phyloP scores from a whole-genome alignment of 2,888 invertebrate genomes.

The Meliscaeva auricollis region DNA sequence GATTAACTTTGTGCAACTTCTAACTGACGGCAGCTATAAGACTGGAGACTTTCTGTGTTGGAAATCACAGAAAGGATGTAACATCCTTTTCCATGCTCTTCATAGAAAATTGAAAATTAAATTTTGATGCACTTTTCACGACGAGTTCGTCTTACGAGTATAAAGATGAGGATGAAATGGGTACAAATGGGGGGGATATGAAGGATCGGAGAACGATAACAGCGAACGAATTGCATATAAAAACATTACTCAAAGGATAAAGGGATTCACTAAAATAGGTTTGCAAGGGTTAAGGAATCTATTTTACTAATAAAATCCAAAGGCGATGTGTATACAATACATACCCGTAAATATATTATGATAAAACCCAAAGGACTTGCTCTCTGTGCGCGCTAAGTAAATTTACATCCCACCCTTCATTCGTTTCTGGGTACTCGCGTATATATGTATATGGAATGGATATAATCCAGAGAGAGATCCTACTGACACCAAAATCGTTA shows the following conservation, averaged over 20 bases:
- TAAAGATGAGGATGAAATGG: background rate
- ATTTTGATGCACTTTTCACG: slow-evolving; percentile 68
- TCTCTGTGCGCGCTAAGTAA: slow-evolving; percentile 51
- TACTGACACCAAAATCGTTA: slow-evolving; percentile 69
- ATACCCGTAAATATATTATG: background rate
- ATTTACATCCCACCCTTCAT: slow-evolving; percentile 43
- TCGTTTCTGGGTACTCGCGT: background rate
- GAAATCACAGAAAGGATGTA: background rate
- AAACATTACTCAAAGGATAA: slow-evolving; percentile 67
- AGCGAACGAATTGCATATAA: slow-evolving; percentile 37
- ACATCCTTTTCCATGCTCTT: slow-evolving; percentile 1
- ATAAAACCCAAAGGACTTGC: slow-evolving; percentile 55
- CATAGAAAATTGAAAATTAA: slow-evolving; percentile 71
- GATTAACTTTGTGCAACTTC: slow-evolving; percentile 63
- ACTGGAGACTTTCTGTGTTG: background rate
- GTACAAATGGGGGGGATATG: background rate
- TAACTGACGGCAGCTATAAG: slow-evolving; percentile 1
- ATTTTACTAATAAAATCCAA: slow-evolving; percentile 67
- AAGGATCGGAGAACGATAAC: background rate
- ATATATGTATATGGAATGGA: background rate
- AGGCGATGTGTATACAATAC: slow-evolving; percentile 46
- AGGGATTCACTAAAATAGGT: slow-evolving; percentile 65
- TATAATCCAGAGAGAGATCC: slow-evolving; percentile 65
- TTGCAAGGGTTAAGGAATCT: slow-evolving; percentile 59
- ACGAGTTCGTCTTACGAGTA: background rate